phyloP scores from a whole-genome alignment of 2,888 invertebrate genomes.

The Macaria liturata region DNA sequence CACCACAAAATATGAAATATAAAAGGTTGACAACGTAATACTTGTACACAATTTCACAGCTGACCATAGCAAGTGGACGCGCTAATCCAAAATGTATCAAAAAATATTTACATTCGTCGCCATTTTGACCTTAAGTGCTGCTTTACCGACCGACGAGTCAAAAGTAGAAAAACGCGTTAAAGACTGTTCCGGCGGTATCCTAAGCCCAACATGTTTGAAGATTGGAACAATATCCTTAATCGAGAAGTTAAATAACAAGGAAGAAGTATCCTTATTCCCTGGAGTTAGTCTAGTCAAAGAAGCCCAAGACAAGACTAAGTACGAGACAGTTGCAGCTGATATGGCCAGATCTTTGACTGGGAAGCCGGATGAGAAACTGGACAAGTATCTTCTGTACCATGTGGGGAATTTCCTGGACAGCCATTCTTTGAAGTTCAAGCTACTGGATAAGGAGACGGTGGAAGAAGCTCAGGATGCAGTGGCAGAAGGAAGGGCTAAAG shows the following conservation, averaged over 20 bases:
- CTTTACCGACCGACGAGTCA: slow-evolving; percentile 46
- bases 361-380: slow-evolving; percentile 87
- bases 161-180: slow-evolving; percentile 51
- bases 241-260: slow-evolving; percentile 68
- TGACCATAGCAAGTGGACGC: slow-evolving; percentile 46
- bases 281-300: slow-evolving; percentile 88
- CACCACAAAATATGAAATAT: slow-evolving; percentile 65
- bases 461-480: slow-evolving; percentile 77
- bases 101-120: slow-evolving; percentile 31
- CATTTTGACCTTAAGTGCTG: slow-evolving; percentile 39
- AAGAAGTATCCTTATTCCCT: slow-evolving; percentile 65
- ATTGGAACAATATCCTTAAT: slow-evolving; percentile 72
- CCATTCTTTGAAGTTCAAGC: slow-evolving; percentile 86
- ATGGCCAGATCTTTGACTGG: slow-evolving; percentile 88
- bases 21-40: slow-evolving; percentile 56
- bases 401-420: slow-evolving; percentile 86
- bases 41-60: slow-evolving; percentile 48
- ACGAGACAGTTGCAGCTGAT: slow-evolving; percentile 79
- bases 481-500: slow-evolving; percentile 67
- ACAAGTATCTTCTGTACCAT: slow-evolving; percentile 87
- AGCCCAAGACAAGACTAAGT: slow-evolving; percentile 81
- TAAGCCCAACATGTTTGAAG: slow-evolving; percentile 71
- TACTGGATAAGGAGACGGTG: slow-evolving; percentile 84
- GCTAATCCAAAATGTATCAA: slow-evolving; percentile 51
- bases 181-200: slow-evolving; percentile 68